Conservation (phyloP, 2,797 vertebrate genomes). For the Coccyzus lansbergi region DNA sequence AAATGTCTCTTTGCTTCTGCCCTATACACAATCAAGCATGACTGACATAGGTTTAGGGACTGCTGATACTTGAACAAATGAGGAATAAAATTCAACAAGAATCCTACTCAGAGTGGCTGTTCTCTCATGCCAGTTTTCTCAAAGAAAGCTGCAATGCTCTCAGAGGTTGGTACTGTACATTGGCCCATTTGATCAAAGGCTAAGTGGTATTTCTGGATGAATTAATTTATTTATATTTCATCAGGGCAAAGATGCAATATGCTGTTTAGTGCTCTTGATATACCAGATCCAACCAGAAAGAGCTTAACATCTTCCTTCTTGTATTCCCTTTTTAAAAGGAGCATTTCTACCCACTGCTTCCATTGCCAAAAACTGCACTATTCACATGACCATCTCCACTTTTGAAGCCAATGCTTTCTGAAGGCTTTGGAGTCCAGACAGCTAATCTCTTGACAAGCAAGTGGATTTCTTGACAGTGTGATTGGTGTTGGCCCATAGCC, state of each 20-base stretch:
- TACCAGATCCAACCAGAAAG: neutral
- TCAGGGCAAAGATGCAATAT: neutral
- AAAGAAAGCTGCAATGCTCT: neutral
- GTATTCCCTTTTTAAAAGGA: neutral
- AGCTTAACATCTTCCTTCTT: neutral
- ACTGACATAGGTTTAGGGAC: neutral
- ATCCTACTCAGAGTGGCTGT: neutral
- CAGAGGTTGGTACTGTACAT: neutral
- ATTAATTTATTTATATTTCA: neutral
- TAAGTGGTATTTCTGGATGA: neutral
- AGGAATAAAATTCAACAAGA: neutral
- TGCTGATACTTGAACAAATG: neutral
- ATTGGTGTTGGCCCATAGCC: slow-evolving; percentile 51
- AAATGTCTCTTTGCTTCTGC: neutral
- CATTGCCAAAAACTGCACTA: neutral
- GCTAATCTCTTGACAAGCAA: slow-evolving; percentile 57
- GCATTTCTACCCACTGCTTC: neutral
- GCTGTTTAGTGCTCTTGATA: neutral
- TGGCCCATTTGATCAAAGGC: neutral
- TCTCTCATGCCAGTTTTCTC: neutral
- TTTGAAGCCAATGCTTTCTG: neutral
- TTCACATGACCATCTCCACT: neutral
- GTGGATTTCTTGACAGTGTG: slow-evolving; percentile 40
- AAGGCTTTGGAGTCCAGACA: slow-evolving; percentile 11
- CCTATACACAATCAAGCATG: accelerated